Evolutionary conservation across 1,140 invertebrate species (phyloP), one percentile per base, ranked within the genome.

Genomic region (Drosophila bifasciata): DNA sequence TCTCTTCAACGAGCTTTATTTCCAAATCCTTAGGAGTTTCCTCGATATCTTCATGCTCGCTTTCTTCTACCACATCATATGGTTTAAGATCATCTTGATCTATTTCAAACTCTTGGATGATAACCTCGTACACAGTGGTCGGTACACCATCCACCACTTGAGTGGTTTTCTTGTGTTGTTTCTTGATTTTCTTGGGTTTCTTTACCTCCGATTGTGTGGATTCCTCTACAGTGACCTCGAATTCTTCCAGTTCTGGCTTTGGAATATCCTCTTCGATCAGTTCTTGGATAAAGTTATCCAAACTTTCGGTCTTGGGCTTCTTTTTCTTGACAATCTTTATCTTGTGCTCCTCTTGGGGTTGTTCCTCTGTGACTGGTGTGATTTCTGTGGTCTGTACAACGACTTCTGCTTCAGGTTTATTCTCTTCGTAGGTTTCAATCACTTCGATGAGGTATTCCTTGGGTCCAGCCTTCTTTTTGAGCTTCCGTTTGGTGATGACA

Each of bases 391-490:
- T 89, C 21, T 71, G 32, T 25, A 89, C 62, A 13, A 79, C 45
- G 8, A 90, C 11, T 64, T 91, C 80, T 11, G 70, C 57, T 50
- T 89, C 80, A 0, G 83, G 81, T 8, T 91, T 86, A 41, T 90
- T 91, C 72, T 92, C 77, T 48, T 91, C 90, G 48, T 59, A 77
- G 51, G 92, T 90, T 55, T 90, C 86, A 15, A 62, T 21, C 3
- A 90, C 83, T 63, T 90, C 86, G 19, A 90, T 90, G 2, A 90
- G n/a, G 40, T 90, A 90, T 69, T 90, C 86, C 2, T 72, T 86
- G 1, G 56, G 60, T 28, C 86, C 86, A 1, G 50, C 48, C 43
- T 79, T 78, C 52, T 90, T 91, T 23, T 90, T 91, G 3, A 91
- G 69, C 36, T 59, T 91, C 5, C 86, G 60, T 32, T 86, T 91